These are phyloP conservation scores for Cygnus olor DNA, from an alignment of 2,797 vertebrate genomes.

Conservation along the genomic window DNA sequence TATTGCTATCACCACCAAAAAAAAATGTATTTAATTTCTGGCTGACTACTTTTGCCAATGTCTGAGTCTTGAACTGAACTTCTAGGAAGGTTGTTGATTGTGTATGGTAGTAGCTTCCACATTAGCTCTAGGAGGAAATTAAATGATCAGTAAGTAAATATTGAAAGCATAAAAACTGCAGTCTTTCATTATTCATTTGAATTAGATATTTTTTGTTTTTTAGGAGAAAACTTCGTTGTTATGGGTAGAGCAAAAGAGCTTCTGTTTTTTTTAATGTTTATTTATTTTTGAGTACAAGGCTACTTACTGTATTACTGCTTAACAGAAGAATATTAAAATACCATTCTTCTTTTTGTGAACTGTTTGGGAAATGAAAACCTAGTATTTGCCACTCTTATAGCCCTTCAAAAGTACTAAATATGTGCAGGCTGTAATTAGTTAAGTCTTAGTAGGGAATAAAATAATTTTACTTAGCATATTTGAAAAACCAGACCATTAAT, in stretches of 20 bases:
- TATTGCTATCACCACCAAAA: neutral
- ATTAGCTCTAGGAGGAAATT: conserved; percentile 65
- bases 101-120: conserved; percentile 53
- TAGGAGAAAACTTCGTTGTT: conserved; percentile 16
- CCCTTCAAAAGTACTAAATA: neutral
- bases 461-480: neutral
- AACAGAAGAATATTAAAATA: neutral
- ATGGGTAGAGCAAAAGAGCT: neutral
- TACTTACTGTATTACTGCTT: neutral
- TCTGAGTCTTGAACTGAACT: conserved; percentile 30
- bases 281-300: conserved; percentile 36
- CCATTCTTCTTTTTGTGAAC: neutral
- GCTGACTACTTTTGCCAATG: neutral
- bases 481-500: neutral
- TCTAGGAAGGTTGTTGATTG: conserved; percentile 63
- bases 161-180: conserved; percentile 41
- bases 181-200: conserved; percentile 60
- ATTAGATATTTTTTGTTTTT: conserved; percentile 45
- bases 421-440: neutral
- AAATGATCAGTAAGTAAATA: conserved; percentile 63
- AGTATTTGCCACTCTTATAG: neutral
- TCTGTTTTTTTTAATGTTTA: conserved; percentile 24
- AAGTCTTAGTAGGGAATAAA: neutral
- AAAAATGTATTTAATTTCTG: conserved; percentile 1
- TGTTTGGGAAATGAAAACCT: neutral